A percentile compares a stretch with the other conserved stretches of the same genome.
Conservation (phyloP, 2,113 vertebrate species). For the Cygnus buccinator region DNA sequence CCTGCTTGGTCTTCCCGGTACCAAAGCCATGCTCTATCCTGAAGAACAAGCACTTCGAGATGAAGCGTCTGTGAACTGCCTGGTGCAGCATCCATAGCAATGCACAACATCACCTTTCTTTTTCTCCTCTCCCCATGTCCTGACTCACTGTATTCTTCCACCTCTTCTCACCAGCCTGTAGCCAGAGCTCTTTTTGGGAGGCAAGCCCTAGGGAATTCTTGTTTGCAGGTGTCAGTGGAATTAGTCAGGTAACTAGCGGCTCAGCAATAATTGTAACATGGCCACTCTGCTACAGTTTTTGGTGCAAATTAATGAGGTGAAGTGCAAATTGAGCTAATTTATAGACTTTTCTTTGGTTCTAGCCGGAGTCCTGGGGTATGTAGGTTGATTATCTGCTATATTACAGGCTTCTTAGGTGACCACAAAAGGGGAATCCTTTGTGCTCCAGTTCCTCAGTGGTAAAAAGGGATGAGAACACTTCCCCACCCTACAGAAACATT, state of each 20-base stretch:
- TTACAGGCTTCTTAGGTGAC: not conserved
- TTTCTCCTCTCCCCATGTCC: not conserved
- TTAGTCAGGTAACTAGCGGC: not conserved
- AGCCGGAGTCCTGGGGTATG: not conserved
- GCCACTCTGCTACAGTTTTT: not conserved
- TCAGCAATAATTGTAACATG: not conserved
- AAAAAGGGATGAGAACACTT: conserved; percentile 20
- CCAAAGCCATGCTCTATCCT: not conserved
- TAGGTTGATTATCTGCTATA: not conserved
- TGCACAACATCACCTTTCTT: not conserved
- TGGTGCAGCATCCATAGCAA: not conserved
- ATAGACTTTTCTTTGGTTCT: not conserved
- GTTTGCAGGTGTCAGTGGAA: not conserved
- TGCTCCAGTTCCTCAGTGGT: not conserved
- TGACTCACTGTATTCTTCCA: not conserved
- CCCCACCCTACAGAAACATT: not conserved
- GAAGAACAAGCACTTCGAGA: not conserved
- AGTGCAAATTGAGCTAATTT: not conserved
- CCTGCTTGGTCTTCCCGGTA: not conserved
- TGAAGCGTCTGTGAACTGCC: not conserved
- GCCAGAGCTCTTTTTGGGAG: not conserved
- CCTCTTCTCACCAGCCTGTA: not conserved
- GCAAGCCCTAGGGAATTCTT: not conserved
- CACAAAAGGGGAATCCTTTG: not conserved
- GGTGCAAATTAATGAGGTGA: not conserved